These are phyloP conservation scores for Heteromyza rotundicornis DNA, from an alignment of 2,888 invertebrate genomes.

Conservation along the genomic window DNA sequence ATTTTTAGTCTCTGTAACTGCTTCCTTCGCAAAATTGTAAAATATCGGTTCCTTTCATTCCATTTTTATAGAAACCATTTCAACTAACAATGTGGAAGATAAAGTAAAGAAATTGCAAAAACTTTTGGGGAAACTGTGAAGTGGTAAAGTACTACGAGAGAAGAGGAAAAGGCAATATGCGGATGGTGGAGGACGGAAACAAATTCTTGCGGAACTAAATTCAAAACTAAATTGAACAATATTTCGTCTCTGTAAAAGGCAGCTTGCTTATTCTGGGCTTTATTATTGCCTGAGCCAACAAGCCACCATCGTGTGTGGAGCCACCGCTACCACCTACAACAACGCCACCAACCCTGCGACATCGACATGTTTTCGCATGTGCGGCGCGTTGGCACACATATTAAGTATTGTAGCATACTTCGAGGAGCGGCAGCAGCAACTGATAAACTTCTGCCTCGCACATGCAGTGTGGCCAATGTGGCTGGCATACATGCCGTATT, in stretches of 20 bases:
- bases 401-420: slow-evolving; percentile 51
- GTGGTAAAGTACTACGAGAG: not conserved
- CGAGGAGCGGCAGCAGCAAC: not conserved
- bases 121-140: slow-evolving; percentile 2
- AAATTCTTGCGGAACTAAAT: not conserved
- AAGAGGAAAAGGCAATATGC: not conserved
- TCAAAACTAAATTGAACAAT: not conserved
- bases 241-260: not conserved
- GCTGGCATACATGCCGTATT: not conserved
- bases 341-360: too few relatives aligned
- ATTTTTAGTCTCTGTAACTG: too few relatives aligned
- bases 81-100: not conserved
- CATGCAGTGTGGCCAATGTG: too few relatives aligned
- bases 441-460: not conserved
- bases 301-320: not conserved
- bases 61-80: not conserved
- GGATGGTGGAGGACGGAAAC: not conserved
- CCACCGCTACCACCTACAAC: too few relatives aligned
- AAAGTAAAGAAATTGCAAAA: not conserved
- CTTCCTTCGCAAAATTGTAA: too few relatives aligned
- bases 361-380: not conserved
- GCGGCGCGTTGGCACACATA: slow-evolving; percentile 42
- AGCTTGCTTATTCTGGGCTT: not conserved
- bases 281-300: not conserved
- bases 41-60: not conserved